A percentile compares a stretch with the other conserved stretches of the same genome.
phyloP scores from a whole-genome alignment of 2,888 invertebrate genomes.

The Drosophila robusta region DNA sequence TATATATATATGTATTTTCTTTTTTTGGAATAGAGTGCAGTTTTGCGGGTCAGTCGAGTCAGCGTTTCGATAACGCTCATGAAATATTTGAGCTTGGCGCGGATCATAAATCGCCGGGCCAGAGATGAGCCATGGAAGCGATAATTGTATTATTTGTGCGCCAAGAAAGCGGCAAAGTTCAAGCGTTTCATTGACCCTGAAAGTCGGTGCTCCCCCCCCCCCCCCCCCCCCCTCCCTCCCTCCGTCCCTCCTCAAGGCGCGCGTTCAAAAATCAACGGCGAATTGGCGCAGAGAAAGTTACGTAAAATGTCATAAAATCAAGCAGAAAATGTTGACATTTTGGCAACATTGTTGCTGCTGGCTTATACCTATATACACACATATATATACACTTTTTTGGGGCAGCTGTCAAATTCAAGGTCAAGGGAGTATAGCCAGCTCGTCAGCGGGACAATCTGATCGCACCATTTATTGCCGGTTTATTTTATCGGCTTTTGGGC shows the following conservation, averaged over 20 bases:
- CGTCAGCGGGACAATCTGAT: slow-evolving; percentile 48
- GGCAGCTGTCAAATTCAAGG: slow-evolving; percentile 63
- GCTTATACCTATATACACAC: slow-evolving; percentile 3
- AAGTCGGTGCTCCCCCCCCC: slow-evolving; percentile 13
- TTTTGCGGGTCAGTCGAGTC: slow-evolving; percentile 47
- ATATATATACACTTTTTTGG: slow-evolving; percentile 31
- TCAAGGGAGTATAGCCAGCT: slow-evolving; percentile 63
- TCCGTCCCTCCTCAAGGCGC: neutral
- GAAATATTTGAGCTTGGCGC: neutral
- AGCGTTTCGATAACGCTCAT: slow-evolving; percentile 47
- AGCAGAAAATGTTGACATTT: slow-evolving; percentile 58
- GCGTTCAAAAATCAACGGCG: slow-evolving; percentile 23
- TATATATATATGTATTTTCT: slow-evolving; percentile 17
- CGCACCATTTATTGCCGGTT: slow-evolving; percentile 41
- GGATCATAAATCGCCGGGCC: slow-evolving; percentile 11
- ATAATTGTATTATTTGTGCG: slow-evolving; percentile 47
- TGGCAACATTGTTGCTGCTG: slow-evolving; percentile 27
- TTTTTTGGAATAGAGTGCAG: slow-evolving; percentile 24
- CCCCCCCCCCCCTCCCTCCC: no score
- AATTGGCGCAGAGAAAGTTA: slow-evolving; percentile 67
- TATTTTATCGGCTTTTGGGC: slow-evolving; percentile 34
- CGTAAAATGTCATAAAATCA: slow-evolving; percentile 71
- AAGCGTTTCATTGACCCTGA: slow-evolving; percentile 75
- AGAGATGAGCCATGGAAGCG: slow-evolving; percentile 48
- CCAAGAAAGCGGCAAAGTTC: slow-evolving; percentile 52